phyloP scores from a whole-genome alignment of 1,140 invertebrate species.

The Hycleus phaleratus region DNA sequence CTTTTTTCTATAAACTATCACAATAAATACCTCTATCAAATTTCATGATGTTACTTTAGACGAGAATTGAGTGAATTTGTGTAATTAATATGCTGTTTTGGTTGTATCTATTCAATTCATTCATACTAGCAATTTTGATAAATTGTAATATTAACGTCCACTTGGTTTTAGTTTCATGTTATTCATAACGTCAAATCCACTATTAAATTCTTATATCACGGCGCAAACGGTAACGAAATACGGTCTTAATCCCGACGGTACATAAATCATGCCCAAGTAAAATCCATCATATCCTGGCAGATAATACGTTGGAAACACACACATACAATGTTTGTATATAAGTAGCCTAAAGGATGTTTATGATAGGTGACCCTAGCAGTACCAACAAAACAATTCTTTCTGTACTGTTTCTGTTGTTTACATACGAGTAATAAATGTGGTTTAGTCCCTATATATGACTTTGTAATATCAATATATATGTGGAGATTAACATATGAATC shows the following conservation, averaged over 20 bases:
- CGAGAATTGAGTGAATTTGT: too few species aligned
- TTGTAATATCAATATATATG: constrained; percentile 25
- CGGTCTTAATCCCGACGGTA: constrained; percentile 20
- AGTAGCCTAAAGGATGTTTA: constrained; percentile 16
- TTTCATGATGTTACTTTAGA: background rate
- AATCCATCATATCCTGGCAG: constrained; percentile 23
- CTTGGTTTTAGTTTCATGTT: too few species aligned
- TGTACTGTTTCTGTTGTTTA: constrained; percentile 28
- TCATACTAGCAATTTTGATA: too few species aligned
- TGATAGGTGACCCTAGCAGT: constrained; percentile 16
- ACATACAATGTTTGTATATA: constrained; percentile 10
- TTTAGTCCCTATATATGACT: constrained; percentile 29
- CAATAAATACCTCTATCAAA: background rate
- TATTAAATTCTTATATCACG: constrained; percentile 4
- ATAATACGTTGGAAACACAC: constrained; percentile 27
- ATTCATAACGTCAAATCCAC: too few species aligned
- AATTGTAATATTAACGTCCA: too few species aligned
- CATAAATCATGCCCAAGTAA: constrained; percentile 27
- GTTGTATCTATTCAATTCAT: too few species aligned
- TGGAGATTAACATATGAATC: constrained; percentile 39
- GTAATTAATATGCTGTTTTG: too few species aligned
- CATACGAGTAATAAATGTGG: constrained; percentile 34
- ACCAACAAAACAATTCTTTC: background rate
- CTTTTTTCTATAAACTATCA: background rate
- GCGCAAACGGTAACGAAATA: constrained; percentile 13